Base-by-base conservation (phyloP, 2,888 invertebrate genomes). In the Acleris literana region DNA sequence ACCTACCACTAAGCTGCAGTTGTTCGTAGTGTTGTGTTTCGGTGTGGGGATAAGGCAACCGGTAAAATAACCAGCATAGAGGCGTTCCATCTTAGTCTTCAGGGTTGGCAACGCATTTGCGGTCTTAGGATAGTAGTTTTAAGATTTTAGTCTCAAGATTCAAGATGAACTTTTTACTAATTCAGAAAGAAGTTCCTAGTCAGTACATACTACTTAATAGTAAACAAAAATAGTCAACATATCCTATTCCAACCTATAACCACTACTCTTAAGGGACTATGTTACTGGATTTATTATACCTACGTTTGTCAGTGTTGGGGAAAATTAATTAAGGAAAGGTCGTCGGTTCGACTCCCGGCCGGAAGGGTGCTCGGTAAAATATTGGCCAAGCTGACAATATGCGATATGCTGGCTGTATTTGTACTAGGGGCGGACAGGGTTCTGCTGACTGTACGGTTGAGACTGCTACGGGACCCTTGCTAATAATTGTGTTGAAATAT, bases 311-410 rank as follows among this genome's bases (percentile, higher is more conserved):
- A 61, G 20, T 66, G 66, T 61, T 44, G 33, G 52, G 22, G 49
- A 49, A 66, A 57, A 62, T 66, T 66, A 66, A 66, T 66, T 66
- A 57, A 66, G 61, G 61, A 39, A 16, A 46, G 66, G 66, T 62
- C 57, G 44, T 39, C 20, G 61, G 65, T 56, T 59, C 58, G 49
- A 59, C 11, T 49, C 55, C 46, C 56, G 60, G 65, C 17, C 60
- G 60, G 65, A 44, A 60, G 65, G 65, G 61, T 58, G 62, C 25
- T 22, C 48, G 53, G 62, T 66, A 57, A 66, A 62, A 66, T 66
- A 66, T 62, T 66, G 66, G 61, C 18, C n/a, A 44, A 57, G 46
- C 57, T 57, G 57, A 57, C 57, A 57, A 57, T 57, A 57, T 57
- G 57, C 43, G 57, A 46, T 25, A 57, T 57, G 57, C 57, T 25